Percentiles rank a stretch among this genome's conserved stretches.
phyloP scores from a whole-genome alignment of 2,888 invertebrate genomes.

The Volucella inanis region DNA sequence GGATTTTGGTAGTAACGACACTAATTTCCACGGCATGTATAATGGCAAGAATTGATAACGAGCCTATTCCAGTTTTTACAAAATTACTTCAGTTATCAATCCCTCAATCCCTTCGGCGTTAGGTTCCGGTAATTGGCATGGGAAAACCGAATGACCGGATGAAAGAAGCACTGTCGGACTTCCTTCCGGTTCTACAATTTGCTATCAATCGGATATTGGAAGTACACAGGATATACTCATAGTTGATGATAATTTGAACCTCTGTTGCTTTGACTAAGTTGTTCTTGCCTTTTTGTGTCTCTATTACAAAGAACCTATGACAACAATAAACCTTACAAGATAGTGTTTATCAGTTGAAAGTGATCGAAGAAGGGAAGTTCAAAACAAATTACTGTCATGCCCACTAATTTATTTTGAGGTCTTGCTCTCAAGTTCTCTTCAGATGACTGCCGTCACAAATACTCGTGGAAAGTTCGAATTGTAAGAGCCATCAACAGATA shows the following conservation, averaged over 20 bases:
- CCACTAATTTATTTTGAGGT: constrained; percentile 40
- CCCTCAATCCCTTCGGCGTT: constrained; percentile 15
- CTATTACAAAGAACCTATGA: constrained; percentile 32
- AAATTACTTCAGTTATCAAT: constrained; percentile 62
- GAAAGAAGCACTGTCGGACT: constrained; percentile 49
- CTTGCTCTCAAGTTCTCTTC: not conserved
- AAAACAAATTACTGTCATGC: constrained; percentile 60
- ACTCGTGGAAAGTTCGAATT: constrained; percentile 43
- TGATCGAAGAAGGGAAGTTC: constrained; percentile 43
- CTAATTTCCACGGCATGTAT: constrained; percentile 28
- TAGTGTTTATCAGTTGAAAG: constrained; percentile 51
- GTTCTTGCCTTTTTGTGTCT: not conserved
- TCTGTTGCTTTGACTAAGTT: constrained; percentile 26
- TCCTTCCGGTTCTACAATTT: constrained; percentile 64
- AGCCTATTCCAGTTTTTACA: not conserved
- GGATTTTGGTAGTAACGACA: constrained; percentile 12
- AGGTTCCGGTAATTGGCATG: constrained; percentile 55
- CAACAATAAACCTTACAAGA: constrained; percentile 55
- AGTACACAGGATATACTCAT: constrained; percentile 61
- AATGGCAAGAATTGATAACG: constrained; percentile 22
- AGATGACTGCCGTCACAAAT: constrained; percentile 19
- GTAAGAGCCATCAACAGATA: not conserved
- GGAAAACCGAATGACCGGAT: constrained; percentile 63
- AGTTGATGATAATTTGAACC: constrained; percentile 53
- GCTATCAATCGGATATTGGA: constrained; percentile 64